Percentiles rank a stretch among this genome's conserved stretches.
Evolutionary conservation across 2,888 invertebrate species (phyloP).

Genomic region (Agonopterix alstromeriana): DNA sequence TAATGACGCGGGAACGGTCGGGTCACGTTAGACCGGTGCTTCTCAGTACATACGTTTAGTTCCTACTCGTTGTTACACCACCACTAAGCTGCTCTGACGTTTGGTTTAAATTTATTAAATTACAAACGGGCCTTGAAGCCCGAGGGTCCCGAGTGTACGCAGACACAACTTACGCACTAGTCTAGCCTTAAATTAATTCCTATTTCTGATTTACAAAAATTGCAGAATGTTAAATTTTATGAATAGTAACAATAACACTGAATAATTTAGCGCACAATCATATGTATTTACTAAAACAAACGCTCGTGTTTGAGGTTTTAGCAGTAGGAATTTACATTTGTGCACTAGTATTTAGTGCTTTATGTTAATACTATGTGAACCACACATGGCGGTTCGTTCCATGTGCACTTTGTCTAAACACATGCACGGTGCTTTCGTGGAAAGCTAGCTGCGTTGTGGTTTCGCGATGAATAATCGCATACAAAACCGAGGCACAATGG

Average conservation of each 20-base stretch:
- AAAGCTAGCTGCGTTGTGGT: conserved; percentile 55
- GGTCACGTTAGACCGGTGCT: conserved; percentile 33
- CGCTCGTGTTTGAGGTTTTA: neutral
- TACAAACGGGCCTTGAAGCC: conserved; percentile 28
- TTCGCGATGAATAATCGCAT: conserved; percentile 68
- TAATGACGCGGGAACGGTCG: conserved; percentile 21
- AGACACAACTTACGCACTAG: conserved; percentile 34
- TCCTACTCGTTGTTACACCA: conserved; percentile 42
- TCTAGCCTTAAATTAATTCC: conserved; percentile 35
- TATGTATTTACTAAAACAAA: neutral
- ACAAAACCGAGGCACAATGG: conserved; percentile 71
- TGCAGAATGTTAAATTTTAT: neutral
- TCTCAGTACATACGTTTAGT: conserved; percentile 34
- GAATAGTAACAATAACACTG: neutral
- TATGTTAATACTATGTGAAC: conserved; percentile 37
- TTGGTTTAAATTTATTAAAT: conserved; percentile 45
- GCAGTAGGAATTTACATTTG: conserved; percentile 16
- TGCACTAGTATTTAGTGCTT: conserved; percentile 17
- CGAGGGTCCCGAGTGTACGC: conserved; percentile 32
- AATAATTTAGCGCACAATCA: neutral
- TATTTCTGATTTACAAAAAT: conserved; percentile 28
- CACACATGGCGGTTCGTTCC: conserved; percentile 43
- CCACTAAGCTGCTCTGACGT: conserved; percentile 40
- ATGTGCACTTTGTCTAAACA: conserved; percentile 50
- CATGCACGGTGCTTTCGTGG: conserved; percentile 50